Percentiles rank a stretch among this genome's conserved stretches.
phyloP scores from a whole-genome alignment of 2,888 invertebrate species.

The Dione vanillae region DNA sequence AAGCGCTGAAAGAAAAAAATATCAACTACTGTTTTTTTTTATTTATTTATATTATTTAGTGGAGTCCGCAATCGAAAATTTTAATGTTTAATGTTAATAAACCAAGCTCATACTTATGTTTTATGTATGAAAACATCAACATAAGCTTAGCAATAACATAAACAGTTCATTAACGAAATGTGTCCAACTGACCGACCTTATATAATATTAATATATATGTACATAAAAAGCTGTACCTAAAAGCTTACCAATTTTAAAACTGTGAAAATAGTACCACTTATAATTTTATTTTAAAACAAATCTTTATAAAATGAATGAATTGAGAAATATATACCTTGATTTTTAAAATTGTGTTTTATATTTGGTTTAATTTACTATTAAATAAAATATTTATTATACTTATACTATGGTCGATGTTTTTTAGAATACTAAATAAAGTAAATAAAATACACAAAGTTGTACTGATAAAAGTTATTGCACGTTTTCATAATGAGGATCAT shows the following conservation, averaged over 20 bases:
- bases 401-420: background rate
- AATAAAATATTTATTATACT: background rate
- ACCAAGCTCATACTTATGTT: background rate
- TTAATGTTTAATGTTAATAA: slow-evolving; percentile 5
- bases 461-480: slow-evolving; percentile 12
- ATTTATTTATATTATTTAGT: background rate
- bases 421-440: background rate
- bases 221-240: no score
- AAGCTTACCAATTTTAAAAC: no score
- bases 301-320: no score
- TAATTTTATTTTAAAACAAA: no score
- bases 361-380: background rate
- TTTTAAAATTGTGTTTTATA: no score
- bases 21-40: no score
- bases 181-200: slow-evolving; percentile 1
- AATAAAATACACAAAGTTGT: slow-evolving; percentile 16
- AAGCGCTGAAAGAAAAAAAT: no score
- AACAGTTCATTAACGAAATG: slow-evolving; percentile 9
- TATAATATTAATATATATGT: background rate
- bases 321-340: no score
- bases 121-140: background rate
- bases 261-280: no score
- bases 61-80: background rate
- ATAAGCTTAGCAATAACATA: slow-evolving; percentile 7
- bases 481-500: slow-evolving; percentile 28